Conservation (phyloP, 37 sponge, comb jelly and placozoan genomes). For the Corticium candelabrum region DNA sequence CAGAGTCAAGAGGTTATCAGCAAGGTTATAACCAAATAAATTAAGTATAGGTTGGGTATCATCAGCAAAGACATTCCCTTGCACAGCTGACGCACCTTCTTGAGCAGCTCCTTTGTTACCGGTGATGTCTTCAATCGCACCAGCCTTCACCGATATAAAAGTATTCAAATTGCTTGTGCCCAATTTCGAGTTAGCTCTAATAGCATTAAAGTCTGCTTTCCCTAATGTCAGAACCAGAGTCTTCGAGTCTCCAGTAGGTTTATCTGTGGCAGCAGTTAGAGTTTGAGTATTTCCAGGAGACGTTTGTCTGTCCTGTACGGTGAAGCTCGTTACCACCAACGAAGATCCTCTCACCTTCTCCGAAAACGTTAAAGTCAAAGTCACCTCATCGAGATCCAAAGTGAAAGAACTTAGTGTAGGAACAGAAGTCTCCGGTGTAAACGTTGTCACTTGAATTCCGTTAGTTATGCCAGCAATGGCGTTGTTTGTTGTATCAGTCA, state of each 20-base stretch:
- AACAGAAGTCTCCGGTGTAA: slow-evolving; percentile 31
- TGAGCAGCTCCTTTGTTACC: slow-evolving; percentile 21
- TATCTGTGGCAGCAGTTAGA: neutral
- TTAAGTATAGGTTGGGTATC: slow-evolving; percentile 46
- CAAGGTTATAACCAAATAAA: slow-evolving; percentile 56
- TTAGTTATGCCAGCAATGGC: neutral
- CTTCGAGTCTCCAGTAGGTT: slow-evolving; percentile 15
- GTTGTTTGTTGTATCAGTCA: slow-evolving; percentile 44
- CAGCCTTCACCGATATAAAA: slow-evolving; percentile 38
- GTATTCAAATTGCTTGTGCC: slow-evolving; percentile 48
- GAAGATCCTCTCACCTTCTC: slow-evolving; percentile 56
- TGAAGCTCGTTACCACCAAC: slow-evolving; percentile 38
- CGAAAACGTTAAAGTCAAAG: neutral
- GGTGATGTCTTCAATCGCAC: slow-evolving; percentile 65
- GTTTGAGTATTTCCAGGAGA: neutral
- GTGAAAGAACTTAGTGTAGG: slow-evolving; percentile 35
- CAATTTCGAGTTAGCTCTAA: slow-evolving; percentile 46
- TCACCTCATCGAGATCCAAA: neutral
- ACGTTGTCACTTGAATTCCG: neutral
- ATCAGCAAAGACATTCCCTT: slow-evolving; percentile 34
- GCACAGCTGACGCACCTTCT: slow-evolving; percentile 23
- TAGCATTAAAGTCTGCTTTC: slow-evolving; percentile 32
- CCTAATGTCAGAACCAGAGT: slow-evolving; percentile 25
- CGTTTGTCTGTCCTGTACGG: slow-evolving; percentile 46
- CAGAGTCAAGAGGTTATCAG: slow-evolving; percentile 43